Evolutionary conservation across 2,113 vertebrate genomes (phyloP).

Genomic region (Hippocampus mohnikei): DNA sequence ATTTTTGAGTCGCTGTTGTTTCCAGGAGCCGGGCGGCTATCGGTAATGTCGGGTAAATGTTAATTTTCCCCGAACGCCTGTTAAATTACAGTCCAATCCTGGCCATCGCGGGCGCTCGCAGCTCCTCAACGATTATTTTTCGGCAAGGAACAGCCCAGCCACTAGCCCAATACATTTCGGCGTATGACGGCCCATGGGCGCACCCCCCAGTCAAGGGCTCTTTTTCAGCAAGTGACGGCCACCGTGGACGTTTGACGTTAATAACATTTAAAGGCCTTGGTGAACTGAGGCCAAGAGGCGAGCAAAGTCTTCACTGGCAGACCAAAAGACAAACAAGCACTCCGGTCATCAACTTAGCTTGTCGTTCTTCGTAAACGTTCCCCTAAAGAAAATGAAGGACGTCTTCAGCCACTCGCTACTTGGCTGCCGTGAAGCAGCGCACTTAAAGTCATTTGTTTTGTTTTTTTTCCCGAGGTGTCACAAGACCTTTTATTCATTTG

Average conservation of each 20-base stretch:
- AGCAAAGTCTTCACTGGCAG: conserved; percentile 29
- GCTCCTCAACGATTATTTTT: no score
- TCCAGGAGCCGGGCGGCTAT: no score
- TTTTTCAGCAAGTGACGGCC: no score
- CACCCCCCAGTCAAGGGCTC: no score
- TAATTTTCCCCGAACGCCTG: no score
- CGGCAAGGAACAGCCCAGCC: no score
- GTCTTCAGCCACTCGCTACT: conserved; percentile 19
- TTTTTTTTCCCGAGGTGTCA: conserved; percentile 25
- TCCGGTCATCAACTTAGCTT: conserved; percentile 28
- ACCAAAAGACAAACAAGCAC: conserved; percentile 21
- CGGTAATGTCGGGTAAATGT: no score
- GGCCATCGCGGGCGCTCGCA: no score
- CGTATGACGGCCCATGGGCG: no score
- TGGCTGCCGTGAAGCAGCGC: not conserved
- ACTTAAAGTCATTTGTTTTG: not conserved
- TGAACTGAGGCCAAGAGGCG: conserved; percentile 36
- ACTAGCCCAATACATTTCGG: no score
- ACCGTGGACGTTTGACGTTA: conserved; percentile 3
- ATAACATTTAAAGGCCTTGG: conserved; percentile 16
- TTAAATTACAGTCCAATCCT: no score
- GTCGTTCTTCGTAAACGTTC: conserved; percentile 39
- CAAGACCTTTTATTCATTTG: conserved; percentile 13
- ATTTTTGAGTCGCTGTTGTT: no score
- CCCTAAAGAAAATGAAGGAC: conserved; percentile 38